Evolutionary conservation across 1,140 invertebrate species (phyloP), one percentile per base, ranked within the genome.

Genomic region (Diplogasteroides magnus): DNA sequence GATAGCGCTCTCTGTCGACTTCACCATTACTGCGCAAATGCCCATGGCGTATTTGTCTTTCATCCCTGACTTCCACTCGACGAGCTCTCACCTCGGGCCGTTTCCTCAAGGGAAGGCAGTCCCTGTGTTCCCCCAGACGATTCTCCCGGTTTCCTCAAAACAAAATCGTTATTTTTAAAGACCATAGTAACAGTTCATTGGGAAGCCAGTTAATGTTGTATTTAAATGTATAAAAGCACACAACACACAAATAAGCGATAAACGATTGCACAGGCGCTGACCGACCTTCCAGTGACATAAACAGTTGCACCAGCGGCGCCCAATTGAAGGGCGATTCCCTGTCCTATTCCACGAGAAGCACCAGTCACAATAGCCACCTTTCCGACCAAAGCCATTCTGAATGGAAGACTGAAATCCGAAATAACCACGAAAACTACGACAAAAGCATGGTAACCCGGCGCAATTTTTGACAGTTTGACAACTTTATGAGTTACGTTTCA

Each of bases 251-350:
- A n/a, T n/a, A n/a, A n/a, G n/a, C n/a, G n/a, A n/a, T n/a, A n/a
- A n/a, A n/a, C n/a, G n/a, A n/a, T n/a, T n/a, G n/a, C n/a, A n/a
- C n/a, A n/a, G n/a, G n/a, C n/a, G n/a, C n/a, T n/a, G n/a, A n/a
- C n/a, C n/a, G n/a, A n/a, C n/a, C 70, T 25, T 48, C 70, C 70
- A 63, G 70, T 72, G n/a, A 72, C 58, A 23, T 72, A 72, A 27
- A 72, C 70, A 37, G 64, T 72, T 1, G 70, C 70, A 32, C 70
- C 70, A 23, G 70, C 70, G 61, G 60, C 37, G 19, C 70, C 64
- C 26, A 72, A 60, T 67, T 72, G 70, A 26, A 72, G 65, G 25
- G 70, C 70, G 31, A 72, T 72, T 29, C 70, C 70, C 23, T 65
- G 59, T 55, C 70, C 67, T 6, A 48, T 48, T 48, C 37, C 37